Percentiles rank a stretch among this genome's conserved stretches.
phyloP scores from a whole-genome alignment of 2,113 vertebrate genomes.

The Malurus cyaneus region DNA sequence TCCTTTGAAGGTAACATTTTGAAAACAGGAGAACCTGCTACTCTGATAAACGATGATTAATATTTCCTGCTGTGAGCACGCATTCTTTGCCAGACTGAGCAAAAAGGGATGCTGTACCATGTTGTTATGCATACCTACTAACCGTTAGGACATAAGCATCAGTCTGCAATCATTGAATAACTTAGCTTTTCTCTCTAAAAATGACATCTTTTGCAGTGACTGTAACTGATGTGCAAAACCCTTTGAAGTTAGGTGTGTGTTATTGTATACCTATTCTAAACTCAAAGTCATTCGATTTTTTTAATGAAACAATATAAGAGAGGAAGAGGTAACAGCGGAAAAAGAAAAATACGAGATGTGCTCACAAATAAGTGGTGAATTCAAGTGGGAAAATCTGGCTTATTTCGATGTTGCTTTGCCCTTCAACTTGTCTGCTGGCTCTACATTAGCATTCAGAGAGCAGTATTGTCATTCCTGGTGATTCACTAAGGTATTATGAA shows the following conservation, averaged over 20 bases:
- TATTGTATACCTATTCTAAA: background rate
- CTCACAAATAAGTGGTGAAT: slow-evolving; percentile 10
- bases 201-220: background rate
- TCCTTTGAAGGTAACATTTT: background rate
- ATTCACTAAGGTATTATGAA: slow-evolving; percentile 72
- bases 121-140: background rate
- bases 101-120: background rate
- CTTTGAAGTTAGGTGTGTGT: background rate
- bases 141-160: background rate
- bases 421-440: slow-evolving; percentile 68
- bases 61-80: background rate
- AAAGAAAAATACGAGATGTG: background rate
- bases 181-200: background rate
- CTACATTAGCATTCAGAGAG: slow-evolving; percentile 67
- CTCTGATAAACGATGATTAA: background rate
- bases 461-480: slow-evolving; percentile 44
- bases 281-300: background rate
- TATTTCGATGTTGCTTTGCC: slow-evolving; percentile 61
- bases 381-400: slow-evolving; percentile 18
- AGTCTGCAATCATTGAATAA: background rate
- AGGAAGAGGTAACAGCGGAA: background rate
- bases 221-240: accelerated
- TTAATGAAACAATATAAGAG: background rate
- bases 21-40: background rate
- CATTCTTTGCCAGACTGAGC: background rate